phyloP scores from a whole-genome alignment of 1,140 invertebrate species.

The Dendroctonus valens region DNA sequence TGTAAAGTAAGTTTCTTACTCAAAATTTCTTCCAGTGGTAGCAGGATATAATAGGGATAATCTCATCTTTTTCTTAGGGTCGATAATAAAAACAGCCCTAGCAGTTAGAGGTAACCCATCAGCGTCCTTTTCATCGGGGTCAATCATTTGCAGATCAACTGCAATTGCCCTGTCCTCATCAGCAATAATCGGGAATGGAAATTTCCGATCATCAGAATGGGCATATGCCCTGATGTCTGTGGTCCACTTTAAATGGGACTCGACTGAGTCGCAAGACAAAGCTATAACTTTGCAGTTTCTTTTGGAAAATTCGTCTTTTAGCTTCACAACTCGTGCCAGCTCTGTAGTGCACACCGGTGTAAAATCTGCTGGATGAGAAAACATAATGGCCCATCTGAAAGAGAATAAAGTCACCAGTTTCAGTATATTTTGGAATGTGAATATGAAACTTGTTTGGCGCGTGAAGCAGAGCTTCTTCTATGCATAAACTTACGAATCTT shows the following conservation, averaged over 20 bases:
- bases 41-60: slow-evolving; percentile 88
- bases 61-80: slow-evolving; percentile 81
- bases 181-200: slow-evolving; percentile 86
- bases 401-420: not conserved
- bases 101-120: slow-evolving; percentile 74
- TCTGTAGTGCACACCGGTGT: slow-evolving; percentile 95
- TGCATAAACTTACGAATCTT: slow-evolving; percentile 64
- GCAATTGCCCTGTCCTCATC: slow-evolving; percentile 77
- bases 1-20: slow-evolving; percentile 60
- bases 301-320: slow-evolving; percentile 73
- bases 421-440: not conserved
- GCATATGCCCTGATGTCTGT: slow-evolving; percentile 79
- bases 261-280: slow-evolving; percentile 80
- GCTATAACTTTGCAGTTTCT: slow-evolving; percentile 81
- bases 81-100: slow-evolving; percentile 84
- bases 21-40: slow-evolving; percentile 88
- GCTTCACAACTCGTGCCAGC: slow-evolving; percentile 73
- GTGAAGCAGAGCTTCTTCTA: not conserved
- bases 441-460: not conserved
- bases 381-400: slow-evolving; percentile 81
- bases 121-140: slow-evolving; percentile 73
- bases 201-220: slow-evolving; percentile 64
- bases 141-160: slow-evolving; percentile 81
- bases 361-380: slow-evolving; percentile 91
- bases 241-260: slow-evolving; percentile 80